Conservation (phyloP, 2,888 invertebrate genomes). For the Apamea sordens region DNA sequence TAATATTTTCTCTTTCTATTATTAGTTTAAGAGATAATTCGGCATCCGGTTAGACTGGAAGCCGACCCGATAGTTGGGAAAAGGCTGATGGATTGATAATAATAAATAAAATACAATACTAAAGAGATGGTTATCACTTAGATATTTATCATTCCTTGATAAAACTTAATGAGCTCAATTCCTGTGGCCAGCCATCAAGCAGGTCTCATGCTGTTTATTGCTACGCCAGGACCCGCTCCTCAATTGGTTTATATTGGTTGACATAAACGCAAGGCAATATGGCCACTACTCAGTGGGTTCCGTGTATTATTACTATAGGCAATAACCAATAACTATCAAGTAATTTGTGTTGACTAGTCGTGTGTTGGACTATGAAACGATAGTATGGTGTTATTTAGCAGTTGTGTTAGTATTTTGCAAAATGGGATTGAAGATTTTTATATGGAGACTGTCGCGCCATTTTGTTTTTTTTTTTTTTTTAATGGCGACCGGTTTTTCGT, state of each 20-base stretch:
- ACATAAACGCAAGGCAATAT: conserved; percentile 75
- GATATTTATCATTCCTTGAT: conserved; percentile 60
- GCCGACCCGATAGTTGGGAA: not conserved
- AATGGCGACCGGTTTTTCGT: no score
- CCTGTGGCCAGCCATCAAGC: conserved; percentile 62
- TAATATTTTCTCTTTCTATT: no score
- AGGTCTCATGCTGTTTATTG: conserved; percentile 73
- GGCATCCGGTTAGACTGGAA: not conserved
- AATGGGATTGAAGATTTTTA: no score
- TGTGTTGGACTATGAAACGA: conserved; percentile 8
- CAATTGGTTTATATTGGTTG: conserved; percentile 87
- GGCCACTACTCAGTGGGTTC: conserved; percentile 54
- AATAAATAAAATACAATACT: not conserved
- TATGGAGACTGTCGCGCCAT: no score
- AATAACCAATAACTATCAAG: conserved; percentile 60
- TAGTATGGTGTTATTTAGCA: conserved; percentile 6
- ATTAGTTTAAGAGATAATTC: not conserved
- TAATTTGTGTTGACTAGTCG: conserved; percentile 52
- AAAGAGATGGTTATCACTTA: not conserved
- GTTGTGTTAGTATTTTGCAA: not conserved
- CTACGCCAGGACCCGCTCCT: conserved; percentile 68
- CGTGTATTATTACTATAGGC: conserved; percentile 56
- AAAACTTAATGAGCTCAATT: conserved; percentile 69
- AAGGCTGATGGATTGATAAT: not conserved
- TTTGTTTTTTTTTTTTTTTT: no score